Percentiles rank a stretch among this genome's conserved stretches.
phyloP scores from a whole-genome alignment of 92 coral and sea anemone species.

The Paragorgia papillata region DNA sequence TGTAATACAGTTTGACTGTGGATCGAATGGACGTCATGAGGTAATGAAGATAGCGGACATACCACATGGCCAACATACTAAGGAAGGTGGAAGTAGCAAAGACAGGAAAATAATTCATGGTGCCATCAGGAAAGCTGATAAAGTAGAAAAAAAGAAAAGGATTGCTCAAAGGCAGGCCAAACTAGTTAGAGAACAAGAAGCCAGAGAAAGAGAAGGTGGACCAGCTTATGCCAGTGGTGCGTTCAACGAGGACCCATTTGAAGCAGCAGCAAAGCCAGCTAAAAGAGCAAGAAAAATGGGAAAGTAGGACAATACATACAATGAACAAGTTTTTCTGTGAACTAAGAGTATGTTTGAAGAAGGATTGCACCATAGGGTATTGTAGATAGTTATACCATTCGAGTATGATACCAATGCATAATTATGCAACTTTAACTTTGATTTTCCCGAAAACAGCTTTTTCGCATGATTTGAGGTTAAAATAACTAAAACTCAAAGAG shows the following conservation, averaged over 20 bases:
- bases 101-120: conserved; percentile 21
- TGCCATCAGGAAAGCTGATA: background rate
- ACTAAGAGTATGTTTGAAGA: no score
- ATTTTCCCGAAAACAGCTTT: conserved; percentile 16
- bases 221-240: no score
- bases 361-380: no score
- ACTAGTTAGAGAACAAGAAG: no score
- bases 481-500: conserved; percentile 31
- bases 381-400: no score
- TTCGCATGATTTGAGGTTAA: background rate
- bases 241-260: no score
- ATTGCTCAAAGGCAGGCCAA: conserved; percentile 1
- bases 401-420: background rate
- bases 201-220: no score
- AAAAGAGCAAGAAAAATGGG: conserved; percentile 13
- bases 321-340: no score
- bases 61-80: conserved; percentile 12
- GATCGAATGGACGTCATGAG: conserved; percentile 21
- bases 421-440: conserved; percentile 15
- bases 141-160: background rate
- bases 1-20: conserved; percentile 23
- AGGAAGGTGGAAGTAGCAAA: conserved; percentile 12
- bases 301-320: background rate
- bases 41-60: conserved; percentile 34
- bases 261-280: background rate